phyloP scores from a whole-genome alignment of 1,140 invertebrate genomes.

The Penaeus chinensis region DNA sequence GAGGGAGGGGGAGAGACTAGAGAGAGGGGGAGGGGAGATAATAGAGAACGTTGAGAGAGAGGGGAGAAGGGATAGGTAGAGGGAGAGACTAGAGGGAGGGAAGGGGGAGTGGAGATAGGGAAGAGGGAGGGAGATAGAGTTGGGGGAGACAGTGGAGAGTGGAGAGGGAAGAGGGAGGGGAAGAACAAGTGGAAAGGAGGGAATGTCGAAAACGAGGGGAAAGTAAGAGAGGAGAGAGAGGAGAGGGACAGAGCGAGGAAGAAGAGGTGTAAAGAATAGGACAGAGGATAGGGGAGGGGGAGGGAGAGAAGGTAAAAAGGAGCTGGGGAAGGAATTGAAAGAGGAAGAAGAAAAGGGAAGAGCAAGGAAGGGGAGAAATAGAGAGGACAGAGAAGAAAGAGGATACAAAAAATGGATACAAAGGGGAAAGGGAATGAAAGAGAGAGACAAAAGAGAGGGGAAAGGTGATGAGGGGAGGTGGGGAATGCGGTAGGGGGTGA shows the following conservation, averaged over 20 bases:
- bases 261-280: constrained; percentile 3
- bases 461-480: background rate
- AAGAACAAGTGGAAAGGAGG: background rate
- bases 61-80: background rate
- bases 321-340: background rate
- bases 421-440: background rate
- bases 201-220: too few species aligned
- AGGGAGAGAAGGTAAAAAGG: background rate
- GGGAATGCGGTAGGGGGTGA: background rate
- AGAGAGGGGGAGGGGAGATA: background rate
- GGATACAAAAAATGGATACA: too few species aligned
- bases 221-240: background rate
- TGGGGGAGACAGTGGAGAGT: background rate
- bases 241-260: background rate
- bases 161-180: background rate
- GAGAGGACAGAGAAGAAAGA: background rate
- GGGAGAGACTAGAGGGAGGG: background rate
- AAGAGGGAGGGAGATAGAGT: background rate
- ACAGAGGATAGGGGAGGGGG: background rate
- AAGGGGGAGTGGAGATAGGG: background rate
- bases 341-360: background rate
- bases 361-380: background rate
- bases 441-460: background rate
- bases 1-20: background rate
- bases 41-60: background rate